Evolutionary conservation across 2,888 invertebrate species (phyloP), one percentile per base, ranked within the genome.

Genomic region (Anagyrus pseudococci): DNA sequence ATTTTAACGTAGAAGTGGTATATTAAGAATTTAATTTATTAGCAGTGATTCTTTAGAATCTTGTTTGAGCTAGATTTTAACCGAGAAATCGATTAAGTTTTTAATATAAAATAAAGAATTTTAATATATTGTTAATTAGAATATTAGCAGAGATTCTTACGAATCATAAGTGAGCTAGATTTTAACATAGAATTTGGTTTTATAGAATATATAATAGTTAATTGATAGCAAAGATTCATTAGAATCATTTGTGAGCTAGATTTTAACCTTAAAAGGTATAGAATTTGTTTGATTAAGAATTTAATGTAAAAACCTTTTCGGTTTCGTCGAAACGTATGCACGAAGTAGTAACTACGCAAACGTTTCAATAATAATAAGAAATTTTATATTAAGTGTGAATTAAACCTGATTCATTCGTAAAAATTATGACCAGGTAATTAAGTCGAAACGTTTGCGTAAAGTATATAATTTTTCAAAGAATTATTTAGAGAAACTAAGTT

Each of bases 151-250:
- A 8, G 49, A 50, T 49, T 49, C 49, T 41, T 26, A 43, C 15
- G 57, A 57, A 57, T 57, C 48, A 15, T 2, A 20, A 29, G n/a
- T 49, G 49, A 58, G 58, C 22, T 58, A 41, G 23, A 43, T 49
- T 50, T 49, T 26, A 41, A 58, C 13, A 15, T 17, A 7, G 15
- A 46, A 41, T 15, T 4, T 33, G 4, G 17, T 25, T 7, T 44
- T n/a, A 10, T 10, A 53, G 13, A 13, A 33, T 3, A 33, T 22
- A 4, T 37, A 29, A 15, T 4, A 43, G 10, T 23, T 44, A 50
- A 37, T 29, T 3, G n/a, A 33, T 7, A 33, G 22, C 23, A 52
- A 43, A 22, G 44, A 22, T 52, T 52, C 37, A 15, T 8, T 50
- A 8, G 25, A 58, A 52, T 49, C 48, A 1, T 1, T 17, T 22